Evolutionary conservation across 2,797 vertebrate genomes (phyloP).

Genomic region (Anableps anableps): DNA sequence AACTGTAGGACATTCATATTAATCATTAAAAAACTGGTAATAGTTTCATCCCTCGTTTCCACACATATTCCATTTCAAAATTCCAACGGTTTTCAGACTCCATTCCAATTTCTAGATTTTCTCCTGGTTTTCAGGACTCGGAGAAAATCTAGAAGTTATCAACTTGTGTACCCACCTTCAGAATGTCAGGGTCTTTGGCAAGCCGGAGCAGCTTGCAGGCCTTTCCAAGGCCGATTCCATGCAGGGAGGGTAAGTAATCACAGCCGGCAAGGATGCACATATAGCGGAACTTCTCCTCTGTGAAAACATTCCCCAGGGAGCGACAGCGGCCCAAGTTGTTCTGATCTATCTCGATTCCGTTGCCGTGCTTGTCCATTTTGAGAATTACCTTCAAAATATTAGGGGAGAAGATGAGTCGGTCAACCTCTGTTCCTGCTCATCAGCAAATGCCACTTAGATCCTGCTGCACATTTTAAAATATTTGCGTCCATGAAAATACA

Average conservation of each 20-base stretch:
- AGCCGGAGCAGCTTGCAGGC: slow-evolving; percentile 91
- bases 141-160: background rate
- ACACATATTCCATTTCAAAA: background rate
- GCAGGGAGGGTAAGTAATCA: slow-evolving; percentile 92
- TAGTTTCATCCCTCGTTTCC: background rate
- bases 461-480: background rate
- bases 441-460: background rate
- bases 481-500: background rate
- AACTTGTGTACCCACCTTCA: slow-evolving; percentile 84
- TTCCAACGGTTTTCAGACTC: too few species aligned
- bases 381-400: slow-evolving; percentile 87
- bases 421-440: background rate
- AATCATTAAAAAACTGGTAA: background rate
- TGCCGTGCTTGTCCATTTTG: slow-evolving; percentile 97
- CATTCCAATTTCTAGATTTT: background rate
- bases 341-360: slow-evolving; percentile 93
- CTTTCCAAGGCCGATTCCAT: slow-evolving; percentile 95
- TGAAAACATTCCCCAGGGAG: slow-evolving; percentile 93
- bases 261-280: slow-evolving; percentile 99
- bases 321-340: slow-evolving; percentile 89
- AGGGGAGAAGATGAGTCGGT: background rate
- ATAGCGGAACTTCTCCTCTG: slow-evolving; percentile 95
- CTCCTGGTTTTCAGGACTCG: background rate
- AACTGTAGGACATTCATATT: background rate
- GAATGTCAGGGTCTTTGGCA: slow-evolving; percentile 93